Base-by-base conservation (phyloP, 2,888 invertebrate species). In the Rhagonycha lutea region DNA sequence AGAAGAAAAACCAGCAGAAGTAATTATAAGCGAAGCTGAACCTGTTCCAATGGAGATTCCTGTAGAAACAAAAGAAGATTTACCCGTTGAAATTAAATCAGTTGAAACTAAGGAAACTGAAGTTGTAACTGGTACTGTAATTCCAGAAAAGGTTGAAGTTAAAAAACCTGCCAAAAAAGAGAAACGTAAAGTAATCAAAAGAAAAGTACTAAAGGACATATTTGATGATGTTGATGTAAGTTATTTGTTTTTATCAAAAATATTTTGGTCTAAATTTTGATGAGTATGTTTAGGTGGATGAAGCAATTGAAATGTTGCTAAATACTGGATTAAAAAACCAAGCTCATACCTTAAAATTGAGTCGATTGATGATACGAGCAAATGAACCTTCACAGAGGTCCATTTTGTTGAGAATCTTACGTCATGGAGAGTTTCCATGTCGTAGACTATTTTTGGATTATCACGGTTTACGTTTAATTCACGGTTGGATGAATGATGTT, bases 361-460 rank as follows among this genome's bases (percentile, higher is more conserved):
- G 96, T 81, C 93, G 98, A 74, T 91, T 98, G 74, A 97, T 98
- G 93, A 96, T 98, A 18, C 92, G 98, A 9, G 97, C 96, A 1
- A 96, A 97, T 89, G 93, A 95, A 78, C 89, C 92, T 4, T 91
- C 92, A 80, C 94, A 96, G 68, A 92, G 97, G 79, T 89, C 91
- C 78, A 92, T 94, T 75, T 88, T 98, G 4, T 89, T 98, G 80
- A 90, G 93, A 12, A 90, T 98, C 61, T 89, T 98, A 76, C 92
- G 95, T 74, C 92, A 91, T 77, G 95, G 95, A 0, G 96, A 95
- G 85, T 89, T 94, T 82, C 94, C 96, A 0, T 96, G 96, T 85
- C 91, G 95, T 10, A 89, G 96, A 14, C 90, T 98, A 78, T 98
- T 98, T 89, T 91, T 97, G 73, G 96, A 96, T 89, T 98, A 98